Evolutionary conservation across 2,797 vertebrate species (phyloP).

Genomic region (Micropoecilia bifurca): DNA sequence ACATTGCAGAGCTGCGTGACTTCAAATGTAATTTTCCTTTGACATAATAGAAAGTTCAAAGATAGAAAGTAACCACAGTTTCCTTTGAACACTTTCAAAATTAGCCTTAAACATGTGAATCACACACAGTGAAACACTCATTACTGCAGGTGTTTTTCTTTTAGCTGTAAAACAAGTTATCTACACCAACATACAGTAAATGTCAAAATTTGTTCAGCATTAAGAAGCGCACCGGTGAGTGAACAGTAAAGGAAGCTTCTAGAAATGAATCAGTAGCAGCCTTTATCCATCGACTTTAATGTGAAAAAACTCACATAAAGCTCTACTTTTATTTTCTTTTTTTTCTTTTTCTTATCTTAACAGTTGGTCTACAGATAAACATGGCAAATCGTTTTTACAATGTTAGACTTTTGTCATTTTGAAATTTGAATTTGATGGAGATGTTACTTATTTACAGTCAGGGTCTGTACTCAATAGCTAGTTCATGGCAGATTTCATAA

Average conservation of each 20-base stretch:
- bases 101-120: conserved; percentile 57
- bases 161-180: conserved; percentile 22
- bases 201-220: conserved; percentile 41
- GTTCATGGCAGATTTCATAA: neutral
- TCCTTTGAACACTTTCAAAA: conserved; percentile 55
- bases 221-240: neutral
- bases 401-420: neutral
- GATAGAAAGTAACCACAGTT: conserved; percentile 64
- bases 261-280: neutral
- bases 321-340: neutral
- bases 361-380: neutral
- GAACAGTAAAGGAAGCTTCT: neutral
- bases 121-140: conserved; percentile 22
- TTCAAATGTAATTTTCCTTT: conserved; percentile 62
- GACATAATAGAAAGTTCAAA: conserved; percentile 63
- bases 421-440: neutral
- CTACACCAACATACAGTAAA: conserved; percentile 8
- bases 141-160: conserved; percentile 35
- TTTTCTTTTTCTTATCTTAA: neutral
- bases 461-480: neutral
- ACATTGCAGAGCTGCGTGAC: conserved; percentile 42
- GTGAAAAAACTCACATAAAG: neutral
- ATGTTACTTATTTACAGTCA: neutral
- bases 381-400: neutral
- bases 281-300: neutral